phyloP scores from a whole-genome alignment of 2,797 vertebrate genomes.

The Serranus cabrilla region DNA sequence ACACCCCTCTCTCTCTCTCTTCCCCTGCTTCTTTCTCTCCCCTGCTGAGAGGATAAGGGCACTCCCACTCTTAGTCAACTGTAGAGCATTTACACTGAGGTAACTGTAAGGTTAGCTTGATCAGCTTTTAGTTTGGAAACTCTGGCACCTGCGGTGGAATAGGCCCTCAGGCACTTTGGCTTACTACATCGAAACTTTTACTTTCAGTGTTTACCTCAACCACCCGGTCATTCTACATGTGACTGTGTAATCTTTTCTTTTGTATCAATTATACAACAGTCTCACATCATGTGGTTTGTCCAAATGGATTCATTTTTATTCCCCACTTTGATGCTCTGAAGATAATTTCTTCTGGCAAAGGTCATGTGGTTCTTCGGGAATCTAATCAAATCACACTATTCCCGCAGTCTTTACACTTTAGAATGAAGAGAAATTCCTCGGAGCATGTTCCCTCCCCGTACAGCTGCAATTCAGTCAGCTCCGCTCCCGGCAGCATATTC shows the following conservation, averaged over 20 bases:
- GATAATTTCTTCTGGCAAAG: slow-evolving; percentile 49
- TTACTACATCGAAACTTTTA: slow-evolving; percentile 50
- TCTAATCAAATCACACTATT: slow-evolving; percentile 45
- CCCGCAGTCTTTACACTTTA: slow-evolving; percentile 25
- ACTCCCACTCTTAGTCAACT: slow-evolving; percentile 64
- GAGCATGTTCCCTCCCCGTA: slow-evolving; percentile 25
- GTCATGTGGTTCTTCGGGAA: slow-evolving; percentile 47
- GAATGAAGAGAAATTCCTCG: slow-evolving; percentile 35
- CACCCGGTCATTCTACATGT: slow-evolving; percentile 17
- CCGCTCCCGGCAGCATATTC: slow-evolving; percentile 57
- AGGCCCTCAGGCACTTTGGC: slow-evolving; percentile 37
- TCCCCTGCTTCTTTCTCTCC: slow-evolving; percentile 40
- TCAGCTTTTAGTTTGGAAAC: slow-evolving; percentile 67
- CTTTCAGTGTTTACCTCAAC: slow-evolving; percentile 42
- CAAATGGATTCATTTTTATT: slow-evolving; percentile 26
- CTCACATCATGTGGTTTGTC: slow-evolving; percentile 21
- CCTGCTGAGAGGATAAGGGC: slow-evolving; percentile 65
- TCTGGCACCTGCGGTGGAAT: slow-evolving; percentile 46
- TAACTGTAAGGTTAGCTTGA: slow-evolving; percentile 72
- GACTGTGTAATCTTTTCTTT: slow-evolving; percentile 10
- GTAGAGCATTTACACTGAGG: slow-evolving; percentile 60
- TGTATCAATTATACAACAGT: slow-evolving; percentile 28
- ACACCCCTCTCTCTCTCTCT: slow-evolving; percentile 36
- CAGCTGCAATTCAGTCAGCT: slow-evolving; percentile 43
- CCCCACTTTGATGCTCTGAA: slow-evolving; percentile 31